A percentile compares a stretch with the other conserved stretches of the same genome.
phyloP scores from a whole-genome alignment of 2,797 vertebrate species.

The Rhinatrema bivittatum region DNA sequence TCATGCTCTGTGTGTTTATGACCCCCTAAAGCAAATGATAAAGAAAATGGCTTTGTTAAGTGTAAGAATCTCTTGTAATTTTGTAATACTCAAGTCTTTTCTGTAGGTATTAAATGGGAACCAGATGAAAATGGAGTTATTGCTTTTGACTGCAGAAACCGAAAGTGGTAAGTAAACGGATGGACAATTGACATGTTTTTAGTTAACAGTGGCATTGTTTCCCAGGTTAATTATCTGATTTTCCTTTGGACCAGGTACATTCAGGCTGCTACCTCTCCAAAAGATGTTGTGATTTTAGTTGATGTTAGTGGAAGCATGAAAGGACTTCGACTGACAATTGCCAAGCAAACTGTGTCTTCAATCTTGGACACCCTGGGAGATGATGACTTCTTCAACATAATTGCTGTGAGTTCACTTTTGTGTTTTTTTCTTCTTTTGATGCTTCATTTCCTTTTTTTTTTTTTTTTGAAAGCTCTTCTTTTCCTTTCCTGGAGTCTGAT shows the following conservation, averaged over 20 bases:
- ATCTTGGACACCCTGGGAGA: constrained; percentile 95
- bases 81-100: constrained; percentile 24
- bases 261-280: constrained; percentile 94
- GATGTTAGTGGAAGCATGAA: constrained; percentile 98
- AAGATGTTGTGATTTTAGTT: constrained; percentile 92
- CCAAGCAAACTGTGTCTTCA: constrained; percentile 92
- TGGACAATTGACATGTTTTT: constrained; percentile 2
- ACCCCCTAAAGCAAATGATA: no score
- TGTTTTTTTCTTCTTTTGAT: background rate
- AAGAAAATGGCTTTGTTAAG: background rate
- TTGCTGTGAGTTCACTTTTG: constrained; percentile 73
- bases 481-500: no score
- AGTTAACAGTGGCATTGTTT: background rate
- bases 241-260: constrained; percentile 72
- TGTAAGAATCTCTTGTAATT: constrained; percentile 15
- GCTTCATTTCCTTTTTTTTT: background rate
- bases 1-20: no score
- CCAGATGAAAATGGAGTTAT: constrained; percentile 95
- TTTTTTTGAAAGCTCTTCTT: no score
- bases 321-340: constrained; percentile 89
- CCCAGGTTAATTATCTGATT: background rate
- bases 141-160: constrained; percentile 94
- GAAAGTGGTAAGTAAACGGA: constrained; percentile 75
- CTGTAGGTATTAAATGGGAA: constrained; percentile 92
- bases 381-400: constrained; percentile 97